Conservation (phyloP, 2,888 invertebrate species). For the Nycteola revayana region DNA sequence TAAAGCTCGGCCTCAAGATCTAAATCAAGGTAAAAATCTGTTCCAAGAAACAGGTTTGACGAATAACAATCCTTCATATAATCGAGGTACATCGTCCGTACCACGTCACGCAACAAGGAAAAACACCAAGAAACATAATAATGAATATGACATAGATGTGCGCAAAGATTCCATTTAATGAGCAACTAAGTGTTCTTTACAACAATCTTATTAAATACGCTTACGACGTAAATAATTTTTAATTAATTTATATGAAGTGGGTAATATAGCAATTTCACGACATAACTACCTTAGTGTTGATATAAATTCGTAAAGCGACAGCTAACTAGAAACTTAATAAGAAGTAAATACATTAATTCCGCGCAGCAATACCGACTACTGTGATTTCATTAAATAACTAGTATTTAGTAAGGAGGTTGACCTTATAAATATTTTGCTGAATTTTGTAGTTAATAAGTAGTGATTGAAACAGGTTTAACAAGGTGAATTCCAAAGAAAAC, state of each 20-base stretch:
- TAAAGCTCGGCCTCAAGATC: constrained; percentile 14
- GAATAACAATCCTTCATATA: constrained; percentile 15
- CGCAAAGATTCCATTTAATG: constrained; percentile 18
- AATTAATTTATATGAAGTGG: too few relatives aligned
- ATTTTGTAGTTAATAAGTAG: constrained; percentile 15
- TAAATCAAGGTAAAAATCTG: constrained; percentile 24
- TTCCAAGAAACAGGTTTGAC: constrained; percentile 21
- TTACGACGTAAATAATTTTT: too few relatives aligned
- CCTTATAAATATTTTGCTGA: constrained; percentile 18
- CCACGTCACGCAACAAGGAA: constrained; percentile 10
- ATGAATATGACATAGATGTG: constrained; percentile 16
- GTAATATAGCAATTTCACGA: too few relatives aligned
- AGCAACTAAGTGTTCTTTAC: too few relatives aligned
- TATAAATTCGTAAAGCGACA: too few relatives aligned
- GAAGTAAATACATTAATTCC: too few relatives aligned
- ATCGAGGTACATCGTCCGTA: constrained; percentile 12
- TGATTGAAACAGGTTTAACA: constrained; percentile 26
- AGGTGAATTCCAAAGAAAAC: constrained; percentile 16
- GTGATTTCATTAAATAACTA: too few relatives aligned
- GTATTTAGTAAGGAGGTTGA: too few relatives aligned
- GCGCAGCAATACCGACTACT: too few relatives aligned
- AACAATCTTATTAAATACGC: too few relatives aligned
- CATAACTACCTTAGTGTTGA: too few relatives aligned
- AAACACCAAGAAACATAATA: constrained; percentile 9
- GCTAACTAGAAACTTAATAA: too few relatives aligned